phyloP scores from a whole-genome alignment of 2,113 vertebrate species.

The Thryonomys swinderianus region DNA sequence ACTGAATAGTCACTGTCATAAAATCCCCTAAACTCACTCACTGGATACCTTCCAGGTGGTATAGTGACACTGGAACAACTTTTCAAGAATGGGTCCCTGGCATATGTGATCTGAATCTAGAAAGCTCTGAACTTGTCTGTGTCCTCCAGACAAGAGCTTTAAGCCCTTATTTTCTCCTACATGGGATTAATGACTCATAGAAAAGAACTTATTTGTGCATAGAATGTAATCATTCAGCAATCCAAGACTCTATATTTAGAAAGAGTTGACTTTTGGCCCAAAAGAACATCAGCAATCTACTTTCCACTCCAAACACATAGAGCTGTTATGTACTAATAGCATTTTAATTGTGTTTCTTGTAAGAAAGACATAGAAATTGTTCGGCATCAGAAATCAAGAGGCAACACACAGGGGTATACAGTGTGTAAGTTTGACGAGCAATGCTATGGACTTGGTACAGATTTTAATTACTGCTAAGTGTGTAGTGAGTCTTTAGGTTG shows the following conservation, averaged over 20 bases:
- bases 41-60: not conserved
- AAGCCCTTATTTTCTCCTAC: not conserved
- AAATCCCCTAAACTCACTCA: not conserved
- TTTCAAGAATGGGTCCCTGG: constrained; percentile 4
- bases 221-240: constrained; percentile 24
- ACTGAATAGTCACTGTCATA: not conserved
- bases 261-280: constrained; percentile 23
- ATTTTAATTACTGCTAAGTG: constrained; percentile 25
- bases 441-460: not conserved
- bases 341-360: not conserved
- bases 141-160: not conserved
- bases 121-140: not conserved
- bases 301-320: not conserved
- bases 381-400: constrained; percentile 4
- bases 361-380: constrained; percentile 45
- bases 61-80: not conserved
- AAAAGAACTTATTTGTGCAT: constrained; percentile 35
- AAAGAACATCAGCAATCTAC: not conserved
- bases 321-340: not conserved
- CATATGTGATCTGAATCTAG: constrained; percentile 4
- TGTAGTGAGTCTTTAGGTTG: not conserved
- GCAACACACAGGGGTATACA: not conserved
- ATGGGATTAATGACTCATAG: not conserved
- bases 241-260: not conserved
- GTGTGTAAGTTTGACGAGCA: not conserved